A percentile compares a stretch with the other conserved stretches of the same genome.
Evolutionary conservation across 2,888 invertebrate genomes (phyloP).

Genomic region (Drosophila paracracens): DNA sequence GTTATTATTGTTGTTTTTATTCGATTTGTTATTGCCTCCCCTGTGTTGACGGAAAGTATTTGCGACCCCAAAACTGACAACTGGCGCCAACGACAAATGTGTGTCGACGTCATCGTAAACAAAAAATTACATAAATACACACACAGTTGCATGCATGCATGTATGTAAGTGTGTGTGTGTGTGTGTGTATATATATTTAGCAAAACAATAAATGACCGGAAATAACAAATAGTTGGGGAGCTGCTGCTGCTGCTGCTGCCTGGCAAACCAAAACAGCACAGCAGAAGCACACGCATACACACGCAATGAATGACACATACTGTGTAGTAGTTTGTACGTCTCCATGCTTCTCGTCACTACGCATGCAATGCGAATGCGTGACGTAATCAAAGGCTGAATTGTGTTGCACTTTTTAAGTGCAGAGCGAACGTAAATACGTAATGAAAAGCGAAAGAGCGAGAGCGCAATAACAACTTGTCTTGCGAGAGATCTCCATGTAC

Average conservation of each 20-base stretch:
- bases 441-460: conserved; percentile 13
- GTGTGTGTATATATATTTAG: background rate
- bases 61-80: background rate
- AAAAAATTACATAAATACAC: background rate
- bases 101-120: conserved; percentile 1
- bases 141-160: background rate
- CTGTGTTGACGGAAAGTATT: background rate
- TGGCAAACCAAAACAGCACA: conserved; percentile 20
- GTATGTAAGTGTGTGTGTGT: background rate
- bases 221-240: conserved; percentile 65
- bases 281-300: conserved; percentile 3
- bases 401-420: conserved; percentile 57
- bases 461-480: conserved; percentile 33
- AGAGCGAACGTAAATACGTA: conserved; percentile 20
- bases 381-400: conserved; percentile 61
- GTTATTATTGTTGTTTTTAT: background rate
- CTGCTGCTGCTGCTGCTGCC: conserved; percentile 16
- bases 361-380: conserved; percentile 67
- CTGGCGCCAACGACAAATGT: background rate
- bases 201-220: conserved; percentile 63
- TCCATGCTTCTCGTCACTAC: conserved; percentile 18
- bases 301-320: conserved; percentile 2
- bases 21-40: background rate
- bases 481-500: conserved; percentile 38
- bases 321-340: background rate